phyloP scores from a whole-genome alignment of 2,113 vertebrate genomes.

The Thalassoma bifasciatum region DNA sequence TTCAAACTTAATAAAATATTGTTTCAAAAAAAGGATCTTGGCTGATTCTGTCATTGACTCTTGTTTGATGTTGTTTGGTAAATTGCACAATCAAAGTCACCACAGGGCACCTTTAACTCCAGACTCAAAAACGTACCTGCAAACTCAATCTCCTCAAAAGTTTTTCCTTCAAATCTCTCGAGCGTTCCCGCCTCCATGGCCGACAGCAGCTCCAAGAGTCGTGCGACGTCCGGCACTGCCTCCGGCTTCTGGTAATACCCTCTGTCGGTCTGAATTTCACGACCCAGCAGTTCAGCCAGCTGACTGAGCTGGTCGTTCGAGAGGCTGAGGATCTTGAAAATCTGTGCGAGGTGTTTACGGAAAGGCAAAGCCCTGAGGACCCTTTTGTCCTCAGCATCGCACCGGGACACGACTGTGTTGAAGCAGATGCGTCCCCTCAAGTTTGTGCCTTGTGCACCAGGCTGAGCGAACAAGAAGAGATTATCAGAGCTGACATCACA shows the following conservation, averaged over 20 bases:
- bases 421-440: neutral
- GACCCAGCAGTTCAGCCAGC: constrained; percentile 54
- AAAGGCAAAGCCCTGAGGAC: constrained; percentile 36
- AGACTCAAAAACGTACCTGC: constrained; percentile 51
- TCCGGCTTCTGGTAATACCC: constrained; percentile 62
- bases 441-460: neutral
- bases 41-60: too few relatives aligned
- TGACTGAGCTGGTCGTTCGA: constrained; percentile 36
- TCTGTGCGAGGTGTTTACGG: constrained; percentile 30
- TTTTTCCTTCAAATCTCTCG: constrained; percentile 58
- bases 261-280: constrained; percentile 42
- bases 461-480: constrained; percentile 54
- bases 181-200: constrained; percentile 54
- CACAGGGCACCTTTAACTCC: too few relatives aligned
- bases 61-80: too few relatives aligned
- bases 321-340: constrained; percentile 66
- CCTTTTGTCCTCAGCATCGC: constrained; percentile 18
- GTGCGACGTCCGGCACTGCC: constrained; percentile 58
- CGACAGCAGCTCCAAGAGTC: constrained; percentile 54
- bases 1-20: too few relatives aligned
- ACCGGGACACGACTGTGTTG: neutral
- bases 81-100: too few relatives aligned
- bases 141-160: constrained; percentile 66
- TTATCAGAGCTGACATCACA: constrained; percentile 41
- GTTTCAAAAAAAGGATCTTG: too few relatives aligned